Percentiles rank a stretch among this genome's conserved stretches.
Evolutionary conservation across 2,888 invertebrate species (phyloP).

Genomic region (Amblyteles armatorius): DNA sequence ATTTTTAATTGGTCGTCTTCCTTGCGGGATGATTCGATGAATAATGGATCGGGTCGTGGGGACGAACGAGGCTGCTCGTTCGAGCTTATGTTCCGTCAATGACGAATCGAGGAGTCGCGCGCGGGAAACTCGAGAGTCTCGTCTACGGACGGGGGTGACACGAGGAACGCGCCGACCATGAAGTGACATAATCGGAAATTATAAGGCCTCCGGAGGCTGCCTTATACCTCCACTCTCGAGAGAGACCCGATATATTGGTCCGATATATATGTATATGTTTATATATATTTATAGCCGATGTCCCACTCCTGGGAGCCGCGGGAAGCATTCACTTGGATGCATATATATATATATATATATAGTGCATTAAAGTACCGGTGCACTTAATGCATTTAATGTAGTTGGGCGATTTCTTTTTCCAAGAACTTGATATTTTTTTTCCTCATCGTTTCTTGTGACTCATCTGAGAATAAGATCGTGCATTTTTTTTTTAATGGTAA

Average conservation of each 20-base stretch:
- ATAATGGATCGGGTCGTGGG: not conserved
- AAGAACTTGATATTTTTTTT: not conserved
- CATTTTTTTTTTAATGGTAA: not conserved
- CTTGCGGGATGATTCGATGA: not conserved
- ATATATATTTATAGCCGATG: constrained; percentile 29
- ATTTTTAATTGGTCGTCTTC: not conserved
- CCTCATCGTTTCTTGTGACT: not conserved
- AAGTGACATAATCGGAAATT: constrained; percentile 64
- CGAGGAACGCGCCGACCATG: constrained; percentile 55
- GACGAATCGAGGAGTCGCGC: constrained; percentile 1
- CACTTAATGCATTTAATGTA: constrained; percentile 15
- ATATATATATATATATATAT: not conserved
- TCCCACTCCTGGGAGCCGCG: constrained; percentile 1
- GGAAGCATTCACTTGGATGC: constrained; percentile 33
- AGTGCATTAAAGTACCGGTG: not conserved
- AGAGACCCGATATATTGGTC: constrained; percentile 38
- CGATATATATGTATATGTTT: constrained; percentile 25
- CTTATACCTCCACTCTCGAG: constrained; percentile 43
- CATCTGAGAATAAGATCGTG: not conserved
- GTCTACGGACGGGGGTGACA: not conserved
- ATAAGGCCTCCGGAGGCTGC: constrained; percentile 19
- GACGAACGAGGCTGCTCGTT: not conserved
- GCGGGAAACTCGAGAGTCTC: constrained; percentile 13
- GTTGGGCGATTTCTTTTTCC: constrained; percentile 11
- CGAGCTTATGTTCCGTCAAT: not conserved